Conservation (phyloP, 2,113 vertebrate genomes). For the Rousettus leschenaultii region DNA sequence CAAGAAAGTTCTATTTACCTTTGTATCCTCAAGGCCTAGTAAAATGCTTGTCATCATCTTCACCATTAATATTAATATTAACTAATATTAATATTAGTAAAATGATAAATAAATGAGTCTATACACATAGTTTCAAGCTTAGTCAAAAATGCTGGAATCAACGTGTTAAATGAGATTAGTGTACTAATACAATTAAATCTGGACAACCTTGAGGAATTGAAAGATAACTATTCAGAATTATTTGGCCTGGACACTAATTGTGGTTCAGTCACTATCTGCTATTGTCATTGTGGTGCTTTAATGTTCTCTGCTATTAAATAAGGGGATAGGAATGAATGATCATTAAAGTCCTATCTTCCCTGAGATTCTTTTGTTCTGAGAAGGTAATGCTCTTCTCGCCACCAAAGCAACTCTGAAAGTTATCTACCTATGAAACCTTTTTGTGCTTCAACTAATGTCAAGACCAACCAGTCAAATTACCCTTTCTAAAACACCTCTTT, state of each 20-base stretch:
- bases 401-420: not conserved
- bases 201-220: not conserved
- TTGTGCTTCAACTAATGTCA: not conserved
- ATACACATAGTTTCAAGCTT: not conserved
- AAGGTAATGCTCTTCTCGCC: not conserved
- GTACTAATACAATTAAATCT: not conserved
- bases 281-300: not conserved
- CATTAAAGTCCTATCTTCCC: not conserved
- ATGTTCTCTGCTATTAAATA: not conserved
- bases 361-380: not conserved
- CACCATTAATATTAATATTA: not conserved
- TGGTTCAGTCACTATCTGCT: not conserved
- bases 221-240: not conserved
- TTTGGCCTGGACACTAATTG: not conserved
- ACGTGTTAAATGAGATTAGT: not conserved
- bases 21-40: not conserved
- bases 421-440: not conserved
- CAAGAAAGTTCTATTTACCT: not conserved
- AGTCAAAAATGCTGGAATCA: not conserved
- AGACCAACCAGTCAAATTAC: not conserved
- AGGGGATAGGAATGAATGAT: not conserved
- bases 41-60: not conserved
- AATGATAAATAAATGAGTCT: not conserved
- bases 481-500: not conserved
- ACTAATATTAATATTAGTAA: constrained; percentile 14